Evolutionary conservation across 2,113 vertebrate species (phyloP), one percentile per base, ranked within the genome.

Genomic region (Actenoides lindsayi): DNA sequence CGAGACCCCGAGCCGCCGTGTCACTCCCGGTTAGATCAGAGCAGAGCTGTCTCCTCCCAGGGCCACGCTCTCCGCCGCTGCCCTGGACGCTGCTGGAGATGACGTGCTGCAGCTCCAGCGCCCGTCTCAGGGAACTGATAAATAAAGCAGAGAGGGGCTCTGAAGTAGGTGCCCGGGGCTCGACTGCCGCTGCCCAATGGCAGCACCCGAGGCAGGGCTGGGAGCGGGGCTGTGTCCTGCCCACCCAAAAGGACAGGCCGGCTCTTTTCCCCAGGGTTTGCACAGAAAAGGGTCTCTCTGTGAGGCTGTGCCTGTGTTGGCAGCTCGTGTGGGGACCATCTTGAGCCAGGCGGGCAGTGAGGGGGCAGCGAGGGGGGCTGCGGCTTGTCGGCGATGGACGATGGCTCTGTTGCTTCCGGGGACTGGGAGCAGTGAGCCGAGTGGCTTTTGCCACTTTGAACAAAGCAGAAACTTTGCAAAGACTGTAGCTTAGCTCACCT

Each of bases 271-370:
- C 24, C 0, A 0, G 50, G 16, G 11, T 30, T 46, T n/a, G 41
- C 53, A 17, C 19, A 41, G 82, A 48, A 82, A 33, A 59, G 31
- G 16, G 13, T 42, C 35, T 42, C 35, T 31, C 53, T 1, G 2
- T n/a, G 79, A 50, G 27, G 5, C 41, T 15, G 28, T 5, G 13
- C 7, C 59, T 10, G 31, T 21, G 79, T 53, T 0, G 2, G 46
- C 30, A 25, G 48, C 42, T 37, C 51, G 13, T 0, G 1, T 0
- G 1, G 56, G 21, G 17, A 70, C 13, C 4, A 1, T 27, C 10
- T 8, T 0, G 3, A 53, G 33, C 39, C 2, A 15, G 63, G 39
- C 21, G 6, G 74, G 65, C 56, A 35, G 83, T 2, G 1, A n/a
- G 46, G 53, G 30, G 27, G 10, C 56, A 35, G 83, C 3, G 1